Evolutionary conservation across 1,140 invertebrate species (phyloP).

Genomic region (Drosophila yakuba): DNA sequence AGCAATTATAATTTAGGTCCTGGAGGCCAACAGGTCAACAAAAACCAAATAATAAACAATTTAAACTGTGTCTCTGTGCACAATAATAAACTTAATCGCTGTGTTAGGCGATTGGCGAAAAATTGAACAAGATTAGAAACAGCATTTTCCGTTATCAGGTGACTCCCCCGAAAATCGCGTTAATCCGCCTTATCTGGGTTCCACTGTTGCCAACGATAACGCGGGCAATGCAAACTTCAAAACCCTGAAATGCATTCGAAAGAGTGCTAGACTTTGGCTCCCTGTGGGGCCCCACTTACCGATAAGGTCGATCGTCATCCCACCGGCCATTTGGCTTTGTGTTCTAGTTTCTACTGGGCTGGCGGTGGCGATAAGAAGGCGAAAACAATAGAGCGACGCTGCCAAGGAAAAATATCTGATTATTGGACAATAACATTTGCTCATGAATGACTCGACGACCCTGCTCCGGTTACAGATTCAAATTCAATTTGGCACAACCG

Average conservation of each 20-base stretch:
- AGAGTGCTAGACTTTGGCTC: conserved; percentile 12
- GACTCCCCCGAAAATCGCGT: conserved; percentile 1
- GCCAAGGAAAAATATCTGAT: conserved; percentile 46
- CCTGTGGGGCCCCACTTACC: conserved; percentile 15
- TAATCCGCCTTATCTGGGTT: neutral
- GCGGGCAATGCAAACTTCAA: neutral
- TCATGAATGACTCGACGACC: conserved; percentile 17
- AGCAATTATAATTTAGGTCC: neutral
- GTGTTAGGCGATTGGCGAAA: neutral
- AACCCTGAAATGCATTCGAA: conserved; percentile 5
- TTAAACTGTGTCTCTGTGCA: neutral
- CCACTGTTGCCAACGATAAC: neutral
- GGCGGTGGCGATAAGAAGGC: conserved; percentile 59
- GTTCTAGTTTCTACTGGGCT: conserved; percentile 23
- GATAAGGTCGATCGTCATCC: conserved; percentile 32
- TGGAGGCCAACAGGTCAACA: too few species aligned
- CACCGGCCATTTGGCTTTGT: conserved; percentile 14
- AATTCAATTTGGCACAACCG: conserved; percentile 1
- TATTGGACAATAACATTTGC: conserved; percentile 29
- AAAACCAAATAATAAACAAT: neutral
- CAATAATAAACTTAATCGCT: neutral
- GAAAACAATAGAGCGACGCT: conserved; percentile 38
- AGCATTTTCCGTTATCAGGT: neutral
- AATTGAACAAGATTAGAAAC: neutral
- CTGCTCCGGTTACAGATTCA: neutral